Evolutionary conservation across 2,888 invertebrate species (phyloP).

Genomic region (Ophioninae sp.): DNA sequence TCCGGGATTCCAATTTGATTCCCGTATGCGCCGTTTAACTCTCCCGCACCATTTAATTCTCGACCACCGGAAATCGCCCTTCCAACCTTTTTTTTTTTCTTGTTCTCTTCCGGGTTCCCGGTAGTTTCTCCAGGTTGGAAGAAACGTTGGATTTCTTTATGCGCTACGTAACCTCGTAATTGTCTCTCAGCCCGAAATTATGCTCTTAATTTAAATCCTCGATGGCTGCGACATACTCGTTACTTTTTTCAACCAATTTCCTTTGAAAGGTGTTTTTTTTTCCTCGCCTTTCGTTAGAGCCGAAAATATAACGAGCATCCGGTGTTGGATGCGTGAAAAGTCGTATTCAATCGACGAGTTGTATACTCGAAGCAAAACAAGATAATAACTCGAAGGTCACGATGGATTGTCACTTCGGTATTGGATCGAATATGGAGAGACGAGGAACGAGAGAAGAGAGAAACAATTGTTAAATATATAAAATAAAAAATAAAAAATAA

Average conservation of each 20-base stretch:
- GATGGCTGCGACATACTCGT: neutral
- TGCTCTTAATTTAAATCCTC: neutral
- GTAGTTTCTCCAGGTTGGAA: neutral
- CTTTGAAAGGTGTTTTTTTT: neutral
- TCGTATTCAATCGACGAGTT: neutral
- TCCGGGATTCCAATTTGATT: neutral
- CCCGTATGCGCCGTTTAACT: neutral
- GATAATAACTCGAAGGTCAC: neutral
- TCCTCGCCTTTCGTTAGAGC: neutral
- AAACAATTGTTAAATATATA: neutral
- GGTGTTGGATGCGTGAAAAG: neutral
- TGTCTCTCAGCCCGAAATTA: neutral
- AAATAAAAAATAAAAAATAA: no score
- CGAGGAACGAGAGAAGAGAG: neutral
- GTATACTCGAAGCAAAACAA: neutral
- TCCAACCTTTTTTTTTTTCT: neutral
- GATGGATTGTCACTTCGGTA: neutral
- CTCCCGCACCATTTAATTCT: conserved; percentile 9
- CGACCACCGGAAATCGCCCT: conserved; percentile 5
- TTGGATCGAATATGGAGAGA: neutral
- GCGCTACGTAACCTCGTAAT: neutral
- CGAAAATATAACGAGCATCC: neutral
- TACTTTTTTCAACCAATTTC: neutral
- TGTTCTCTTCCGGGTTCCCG: neutral
- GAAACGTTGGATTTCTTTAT: neutral